Evolutionary conservation across 2,888 invertebrate genomes (phyloP).

Genomic region (Machimus rusticus): DNA sequence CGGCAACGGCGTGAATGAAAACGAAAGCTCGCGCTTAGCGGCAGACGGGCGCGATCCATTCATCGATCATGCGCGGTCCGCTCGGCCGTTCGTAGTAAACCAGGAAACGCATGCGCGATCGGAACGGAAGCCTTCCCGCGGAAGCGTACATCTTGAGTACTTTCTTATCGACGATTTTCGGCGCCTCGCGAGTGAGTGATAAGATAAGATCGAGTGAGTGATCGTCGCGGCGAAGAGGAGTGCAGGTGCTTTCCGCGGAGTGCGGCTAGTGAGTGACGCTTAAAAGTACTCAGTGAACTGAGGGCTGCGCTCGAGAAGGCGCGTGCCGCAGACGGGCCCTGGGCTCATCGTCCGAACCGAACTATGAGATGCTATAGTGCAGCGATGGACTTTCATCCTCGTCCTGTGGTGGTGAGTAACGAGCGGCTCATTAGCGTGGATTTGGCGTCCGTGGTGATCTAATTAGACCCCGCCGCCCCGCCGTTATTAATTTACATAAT

Average conservation of each 20-base stretch:
- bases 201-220: not conserved
- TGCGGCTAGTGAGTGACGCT: not conserved
- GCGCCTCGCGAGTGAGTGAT: not conserved
- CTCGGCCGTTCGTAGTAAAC: not conserved
- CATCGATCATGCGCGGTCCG: slow-evolving; percentile 18
- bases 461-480: not conserved
- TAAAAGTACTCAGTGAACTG: not conserved
- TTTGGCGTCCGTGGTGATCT: not conserved
- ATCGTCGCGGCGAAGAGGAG: not conserved
- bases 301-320: not conserved
- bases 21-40: not conserved
- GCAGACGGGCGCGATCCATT: not conserved
- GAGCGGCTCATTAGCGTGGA: not conserved
- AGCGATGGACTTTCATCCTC: slow-evolving; percentile 42
- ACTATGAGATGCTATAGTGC: slow-evolving; percentile 44
- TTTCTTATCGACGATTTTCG: not conserved
- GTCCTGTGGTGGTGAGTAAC: slow-evolving; percentile 42
- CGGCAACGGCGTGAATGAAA: not conserved
- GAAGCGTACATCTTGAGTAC: not conserved
- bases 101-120: slow-evolving; percentile 19
- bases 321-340: not conserved
- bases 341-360: not conserved
- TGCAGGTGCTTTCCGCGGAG: not conserved
- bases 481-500: slow-evolving; percentile 25
- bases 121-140: not conserved